Base-by-base conservation (phyloP, 2,888 invertebrate species). In the Tholera decimalis region DNA sequence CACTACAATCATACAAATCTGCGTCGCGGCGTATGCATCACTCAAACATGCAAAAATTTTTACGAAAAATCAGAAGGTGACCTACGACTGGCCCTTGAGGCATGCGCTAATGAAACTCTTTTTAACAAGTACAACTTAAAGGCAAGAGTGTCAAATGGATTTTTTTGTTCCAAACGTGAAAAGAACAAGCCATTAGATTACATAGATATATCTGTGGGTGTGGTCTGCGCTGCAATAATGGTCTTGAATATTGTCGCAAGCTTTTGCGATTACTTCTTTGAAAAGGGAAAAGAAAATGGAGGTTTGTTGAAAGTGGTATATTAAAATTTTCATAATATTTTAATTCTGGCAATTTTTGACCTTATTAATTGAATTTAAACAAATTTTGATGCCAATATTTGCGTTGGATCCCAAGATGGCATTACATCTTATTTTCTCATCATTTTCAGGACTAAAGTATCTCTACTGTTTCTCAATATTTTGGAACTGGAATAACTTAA, bases 1-100 rank as follows among this genome's bases (percentile, higher is more conserved):
- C 94, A 93, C 73, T 94, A 81, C 79, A 93, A 94, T 60, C 93
- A 93, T 73, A 90, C 92, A 49, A 82, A 86, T 63, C 81, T 94
- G 73, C 91, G 91, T 56, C 85, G 91, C 76, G 93, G 88, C 0
- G 81, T 93, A 2, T 95, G 94, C 71, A 83, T 93, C 2, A 90
- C 89, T n/a, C 79, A 64, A 15, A 85, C 89, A 18, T 95, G 94
- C 72, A 85, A 83, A 67, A 53, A 71, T 28, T 86, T 83, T 46
- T 75, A 85, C 53, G 47, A 83, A 43, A 74, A 76, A 43, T 68
- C 71, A 60, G 70, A 81, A 68, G 35, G 28, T 78, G 68, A 78
- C 66, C 61, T 61, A 69, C 53, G 13, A 39, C 43, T 11, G n/a
- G 49, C 47, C 69, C 70, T 77, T 63, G 77, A 77, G 54, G 75